Conservation (phyloP, 2,797 vertebrate species). For the Pteropus rufus region DNA sequence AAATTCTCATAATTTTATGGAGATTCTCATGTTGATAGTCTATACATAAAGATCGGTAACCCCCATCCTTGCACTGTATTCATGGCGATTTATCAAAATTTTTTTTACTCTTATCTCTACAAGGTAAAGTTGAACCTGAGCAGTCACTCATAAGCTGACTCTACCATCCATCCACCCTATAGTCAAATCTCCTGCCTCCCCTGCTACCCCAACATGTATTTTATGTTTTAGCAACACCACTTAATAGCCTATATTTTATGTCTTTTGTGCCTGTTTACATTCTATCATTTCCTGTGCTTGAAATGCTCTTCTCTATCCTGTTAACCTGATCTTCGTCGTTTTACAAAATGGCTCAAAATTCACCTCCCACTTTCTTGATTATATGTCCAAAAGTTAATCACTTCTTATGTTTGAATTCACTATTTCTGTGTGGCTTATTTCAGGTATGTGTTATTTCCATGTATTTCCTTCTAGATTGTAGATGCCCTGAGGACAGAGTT, state of each 20-base stretch:
- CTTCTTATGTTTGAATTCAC: neutral
- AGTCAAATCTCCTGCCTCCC: neutral
- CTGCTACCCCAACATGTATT: fast-evolving
- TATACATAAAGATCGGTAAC: neutral
- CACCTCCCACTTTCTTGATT: neutral
- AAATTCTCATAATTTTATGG: neutral
- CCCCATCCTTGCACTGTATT: neutral
- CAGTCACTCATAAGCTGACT: neutral
- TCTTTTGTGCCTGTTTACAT: neutral
- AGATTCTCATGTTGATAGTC: neutral
- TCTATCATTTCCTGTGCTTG: neutral
- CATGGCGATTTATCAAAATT: neutral
- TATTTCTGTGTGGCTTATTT: neutral
- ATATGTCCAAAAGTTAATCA: neutral
- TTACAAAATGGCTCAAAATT: neutral
- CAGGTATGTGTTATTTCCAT: neutral
- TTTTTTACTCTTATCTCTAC: neutral
- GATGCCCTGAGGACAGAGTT: neutral
- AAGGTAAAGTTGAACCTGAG: neutral
- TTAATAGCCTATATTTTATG: neutral
- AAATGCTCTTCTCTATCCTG: neutral
- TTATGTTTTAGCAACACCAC: neutral
- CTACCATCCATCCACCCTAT: neutral
- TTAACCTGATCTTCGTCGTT: neutral
- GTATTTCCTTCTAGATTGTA: neutral